phyloP scores from a whole-genome alignment of 2,797 vertebrate species.

The Poeciliopsis gracilis region DNA sequence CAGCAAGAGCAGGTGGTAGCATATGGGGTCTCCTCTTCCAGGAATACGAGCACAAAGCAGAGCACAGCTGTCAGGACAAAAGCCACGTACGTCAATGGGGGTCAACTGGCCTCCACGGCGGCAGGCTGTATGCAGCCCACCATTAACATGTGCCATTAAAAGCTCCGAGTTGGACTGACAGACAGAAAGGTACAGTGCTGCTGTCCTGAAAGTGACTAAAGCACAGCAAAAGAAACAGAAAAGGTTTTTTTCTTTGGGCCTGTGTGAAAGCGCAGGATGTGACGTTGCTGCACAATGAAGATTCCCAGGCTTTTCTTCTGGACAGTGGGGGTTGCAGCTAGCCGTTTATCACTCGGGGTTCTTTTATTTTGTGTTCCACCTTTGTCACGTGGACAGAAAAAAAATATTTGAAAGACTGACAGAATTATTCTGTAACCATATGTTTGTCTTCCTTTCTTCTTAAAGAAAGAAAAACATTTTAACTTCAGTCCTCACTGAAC shows the following conservation, averaged over 20 bases:
- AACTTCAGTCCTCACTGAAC: neutral
- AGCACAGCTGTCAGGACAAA: slow-evolving; percentile 80
- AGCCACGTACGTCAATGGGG: slow-evolving; percentile 48
- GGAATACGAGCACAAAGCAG: slow-evolving; percentile 69
- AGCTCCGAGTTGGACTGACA: neutral
- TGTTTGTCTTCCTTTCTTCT: neutral
- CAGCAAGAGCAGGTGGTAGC: slow-evolving; percentile 75
- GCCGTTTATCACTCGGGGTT: neutral
- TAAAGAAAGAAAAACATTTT: neutral
- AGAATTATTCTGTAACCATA: neutral
- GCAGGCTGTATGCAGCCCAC: slow-evolving; percentile 20
- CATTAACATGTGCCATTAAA: slow-evolving; percentile 14
- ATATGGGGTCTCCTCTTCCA: slow-evolving; percentile 57
- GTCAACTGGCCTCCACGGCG: slow-evolving; percentile 47
- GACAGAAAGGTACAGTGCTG: neutral
- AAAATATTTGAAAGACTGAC: neutral
- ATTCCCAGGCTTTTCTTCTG: slow-evolving; percentile 52
- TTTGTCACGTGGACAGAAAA: neutral
- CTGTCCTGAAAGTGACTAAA: slow-evolving; percentile 33
- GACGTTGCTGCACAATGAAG: slow-evolving; percentile 60
- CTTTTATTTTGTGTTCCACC: neutral
- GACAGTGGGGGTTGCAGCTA: slow-evolving; percentile 41
- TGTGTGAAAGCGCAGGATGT: slow-evolving; percentile 38
- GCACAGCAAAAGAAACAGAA: slow-evolving; percentile 33
- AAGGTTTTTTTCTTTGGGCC: slow-evolving; percentile 10